Evolutionary conservation across 2,797 vertebrate genomes (phyloP).

Genomic region (Molossus alvarezi): DNA sequence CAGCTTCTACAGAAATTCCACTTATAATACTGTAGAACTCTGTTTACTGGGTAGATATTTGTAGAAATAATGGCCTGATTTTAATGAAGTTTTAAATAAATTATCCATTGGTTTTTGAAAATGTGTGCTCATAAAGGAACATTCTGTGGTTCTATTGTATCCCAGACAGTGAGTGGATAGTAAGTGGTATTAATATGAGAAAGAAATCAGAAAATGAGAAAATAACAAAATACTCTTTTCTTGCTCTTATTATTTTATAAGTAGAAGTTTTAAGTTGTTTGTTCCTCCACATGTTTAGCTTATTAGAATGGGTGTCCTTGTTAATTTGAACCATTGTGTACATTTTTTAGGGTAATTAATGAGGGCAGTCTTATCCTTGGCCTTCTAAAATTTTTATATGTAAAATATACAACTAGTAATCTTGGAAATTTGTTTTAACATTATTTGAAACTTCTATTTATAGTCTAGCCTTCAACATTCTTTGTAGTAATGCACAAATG

Average conservation of each 20-base stretch:
- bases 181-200: not conserved
- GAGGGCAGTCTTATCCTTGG: not conserved
- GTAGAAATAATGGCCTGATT: not conserved
- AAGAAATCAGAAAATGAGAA: slow-evolving; percentile 42
- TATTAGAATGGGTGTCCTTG: not conserved
- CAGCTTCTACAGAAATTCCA: not conserved
- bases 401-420: not conserved
- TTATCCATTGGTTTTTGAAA: not conserved
- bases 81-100: slow-evolving; percentile 60
- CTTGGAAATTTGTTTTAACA: slow-evolving; percentile 20
- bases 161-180: slow-evolving; percentile 10
- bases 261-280: not conserved
- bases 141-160: not conserved
- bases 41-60: not conserved
- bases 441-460: slow-evolving; percentile 22
- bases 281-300: not conserved
- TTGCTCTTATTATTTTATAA: not conserved
- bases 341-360: slow-evolving; percentile 32
- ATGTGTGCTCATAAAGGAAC: not conserved
- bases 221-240: not conserved
- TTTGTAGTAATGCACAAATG: not conserved
- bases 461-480: slow-evolving; percentile 11
- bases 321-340: slow-evolving; percentile 41
- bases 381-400: slow-evolving; percentile 36
- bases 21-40: not conserved